These are phyloP conservation scores for Megalopta genalis DNA, from an alignment of 1,140 invertebrate genomes.

Conservation along the genomic window DNA sequence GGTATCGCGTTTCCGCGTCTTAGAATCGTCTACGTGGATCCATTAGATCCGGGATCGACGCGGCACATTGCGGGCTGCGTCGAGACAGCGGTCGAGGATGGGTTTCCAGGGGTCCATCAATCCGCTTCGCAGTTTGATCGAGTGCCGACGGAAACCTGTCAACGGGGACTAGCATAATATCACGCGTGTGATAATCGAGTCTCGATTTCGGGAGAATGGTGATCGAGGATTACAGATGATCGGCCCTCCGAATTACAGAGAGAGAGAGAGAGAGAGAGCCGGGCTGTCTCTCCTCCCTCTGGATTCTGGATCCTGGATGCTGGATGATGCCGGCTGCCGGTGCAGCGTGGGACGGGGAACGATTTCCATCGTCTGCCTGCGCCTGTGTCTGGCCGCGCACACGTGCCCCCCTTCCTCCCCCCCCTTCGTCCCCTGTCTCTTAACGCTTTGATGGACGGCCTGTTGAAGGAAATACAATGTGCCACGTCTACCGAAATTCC, in stretches of 20 bases:
- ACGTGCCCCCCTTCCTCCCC: conserved; percentile 10
- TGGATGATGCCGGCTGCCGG: background rate
- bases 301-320: no score
- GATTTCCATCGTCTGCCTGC: conserved; percentile 32
- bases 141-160: conserved; percentile 45
- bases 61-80: conserved; percentile 25
- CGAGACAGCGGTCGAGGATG: background rate
- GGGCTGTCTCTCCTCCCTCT: background rate
- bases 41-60: conserved; percentile 24
- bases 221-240: conserved; percentile 42
- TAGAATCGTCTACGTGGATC: conserved; percentile 19
- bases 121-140: conserved; percentile 46
- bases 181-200: conserved; percentile 47
- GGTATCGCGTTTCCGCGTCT: background rate
- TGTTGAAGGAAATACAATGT: conserved; percentile 36
- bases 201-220: conserved; percentile 37
- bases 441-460: conserved; percentile 37
- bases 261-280: background rate
- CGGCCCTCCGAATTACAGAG: conserved; percentile 26
- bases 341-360: background rate
- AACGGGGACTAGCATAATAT: conserved; percentile 43
- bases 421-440: conserved; percentile 16
- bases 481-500: conserved; percentile 11
- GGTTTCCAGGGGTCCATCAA: conserved; percentile 33
- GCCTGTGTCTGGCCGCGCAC: background rate